These are phyloP conservation scores for Eueides isabella DNA, from an alignment of 1,140 invertebrate species.

Conservation along the genomic window DNA sequence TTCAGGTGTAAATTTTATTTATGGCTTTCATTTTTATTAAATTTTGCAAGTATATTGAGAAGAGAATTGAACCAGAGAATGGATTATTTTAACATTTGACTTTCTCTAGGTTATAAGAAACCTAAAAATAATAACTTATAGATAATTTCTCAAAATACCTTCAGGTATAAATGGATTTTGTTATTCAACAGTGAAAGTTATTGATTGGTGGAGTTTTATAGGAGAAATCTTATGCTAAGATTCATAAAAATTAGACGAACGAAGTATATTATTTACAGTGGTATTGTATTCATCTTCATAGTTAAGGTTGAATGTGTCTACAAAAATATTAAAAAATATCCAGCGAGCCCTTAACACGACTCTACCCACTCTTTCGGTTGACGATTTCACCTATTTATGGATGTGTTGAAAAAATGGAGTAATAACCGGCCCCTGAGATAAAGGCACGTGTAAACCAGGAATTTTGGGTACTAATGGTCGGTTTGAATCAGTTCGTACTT, in stretches of 20 bases:
- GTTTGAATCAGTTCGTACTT: too few species aligned
- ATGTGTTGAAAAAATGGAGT: conserved; percentile 29
- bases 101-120: too few species aligned
- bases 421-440: background rate
- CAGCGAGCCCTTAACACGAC: conserved; percentile 11
- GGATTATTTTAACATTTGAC: too few species aligned
- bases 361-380: conserved; percentile 14
- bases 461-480: background rate
- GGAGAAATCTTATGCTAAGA: too few species aligned
- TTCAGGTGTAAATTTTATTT: background rate
- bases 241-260: too few species aligned
- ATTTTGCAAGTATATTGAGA: background rate
- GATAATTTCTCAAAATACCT: too few species aligned
- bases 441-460: conserved; percentile 2
- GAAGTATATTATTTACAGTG: too few species aligned
- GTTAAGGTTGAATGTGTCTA: background rate
- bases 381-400: conserved; percentile 19
- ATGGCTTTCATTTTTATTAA: background rate
- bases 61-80: too few species aligned
- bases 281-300: background rate
- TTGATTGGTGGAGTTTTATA: too few species aligned
- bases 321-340: background rate
- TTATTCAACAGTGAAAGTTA: too few species aligned
- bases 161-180: too few species aligned
- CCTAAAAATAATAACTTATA: too few species aligned